Evolutionary conservation across 2,888 invertebrate genomes (phyloP).

Genomic region (Zootermopsis nevadensis): DNA sequence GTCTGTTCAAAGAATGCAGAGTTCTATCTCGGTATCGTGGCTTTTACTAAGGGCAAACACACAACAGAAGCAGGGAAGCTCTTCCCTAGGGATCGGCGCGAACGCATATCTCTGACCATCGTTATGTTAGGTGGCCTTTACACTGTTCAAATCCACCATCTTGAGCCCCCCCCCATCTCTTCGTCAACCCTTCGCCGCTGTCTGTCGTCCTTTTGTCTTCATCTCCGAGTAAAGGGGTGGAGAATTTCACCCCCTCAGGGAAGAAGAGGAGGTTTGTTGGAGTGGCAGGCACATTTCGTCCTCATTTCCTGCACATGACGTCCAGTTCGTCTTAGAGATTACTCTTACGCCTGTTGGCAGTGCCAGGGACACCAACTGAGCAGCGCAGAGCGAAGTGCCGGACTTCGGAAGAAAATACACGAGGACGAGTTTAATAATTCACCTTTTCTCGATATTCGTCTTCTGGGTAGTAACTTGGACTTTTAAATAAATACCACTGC

Average conservation of each 20-base stretch:
- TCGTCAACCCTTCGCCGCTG: neutral
- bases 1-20: neutral
- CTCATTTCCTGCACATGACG: no score
- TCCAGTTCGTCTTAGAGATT: no score
- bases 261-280: neutral
- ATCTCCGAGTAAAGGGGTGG: neutral
- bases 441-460: no score
- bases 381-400: no score
- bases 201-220: constrained; percentile 32
- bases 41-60: neutral
- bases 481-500: no score
- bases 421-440: no score
- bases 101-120: constrained; percentile 30
- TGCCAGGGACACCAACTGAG: no score
- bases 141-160: neutral
- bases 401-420: no score
- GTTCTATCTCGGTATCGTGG: neutral
- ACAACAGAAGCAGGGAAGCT: neutral
- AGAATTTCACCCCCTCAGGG: neutral
- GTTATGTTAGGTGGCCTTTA: constrained; percentile 19
- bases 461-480: no score
- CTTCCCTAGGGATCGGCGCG: neutral
- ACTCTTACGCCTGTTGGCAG: no score
- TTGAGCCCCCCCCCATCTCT: neutral
- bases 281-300: neutral